phyloP scores from a whole-genome alignment of 2,888 invertebrate genomes.

The Eugnorisma glareosa region DNA sequence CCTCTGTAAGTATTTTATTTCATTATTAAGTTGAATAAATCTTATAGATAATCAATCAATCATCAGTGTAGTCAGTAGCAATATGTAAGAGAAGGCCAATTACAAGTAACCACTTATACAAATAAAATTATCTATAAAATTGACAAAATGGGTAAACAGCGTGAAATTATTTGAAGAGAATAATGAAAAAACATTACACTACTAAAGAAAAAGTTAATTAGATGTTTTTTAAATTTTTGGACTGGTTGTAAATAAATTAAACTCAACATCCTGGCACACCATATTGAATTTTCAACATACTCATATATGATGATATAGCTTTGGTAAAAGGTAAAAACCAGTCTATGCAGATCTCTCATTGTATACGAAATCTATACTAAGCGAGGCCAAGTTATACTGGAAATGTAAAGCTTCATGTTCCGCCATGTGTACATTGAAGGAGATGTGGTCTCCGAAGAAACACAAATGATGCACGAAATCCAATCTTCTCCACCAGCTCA shows the following conservation, averaged over 20 bases:
- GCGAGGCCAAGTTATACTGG: too few relatives aligned
- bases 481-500: not conserved
- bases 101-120: not conserved
- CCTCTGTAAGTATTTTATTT: constrained; percentile 79
- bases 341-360: too few relatives aligned
- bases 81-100: not conserved
- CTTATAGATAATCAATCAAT: not conserved
- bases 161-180: not conserved
- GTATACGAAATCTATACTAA: too few relatives aligned
- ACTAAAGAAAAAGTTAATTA: too few relatives aligned
- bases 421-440: too few relatives aligned
- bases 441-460: too few relatives aligned
- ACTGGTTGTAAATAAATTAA: not conserved
- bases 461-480: not conserved
- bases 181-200: too few relatives aligned
- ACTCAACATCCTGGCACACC: not conserved
- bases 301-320: too few relatives aligned
- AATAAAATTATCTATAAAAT: not conserved
- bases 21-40: not conserved
- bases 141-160: not conserved
- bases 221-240: not conserved
- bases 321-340: not conserved
- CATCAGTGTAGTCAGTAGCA: not conserved
- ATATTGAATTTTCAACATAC: too few relatives aligned
- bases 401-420: too few relatives aligned